phyloP scores from a whole-genome alignment of 2,888 invertebrate species.

The Charanyca ferruginea region DNA sequence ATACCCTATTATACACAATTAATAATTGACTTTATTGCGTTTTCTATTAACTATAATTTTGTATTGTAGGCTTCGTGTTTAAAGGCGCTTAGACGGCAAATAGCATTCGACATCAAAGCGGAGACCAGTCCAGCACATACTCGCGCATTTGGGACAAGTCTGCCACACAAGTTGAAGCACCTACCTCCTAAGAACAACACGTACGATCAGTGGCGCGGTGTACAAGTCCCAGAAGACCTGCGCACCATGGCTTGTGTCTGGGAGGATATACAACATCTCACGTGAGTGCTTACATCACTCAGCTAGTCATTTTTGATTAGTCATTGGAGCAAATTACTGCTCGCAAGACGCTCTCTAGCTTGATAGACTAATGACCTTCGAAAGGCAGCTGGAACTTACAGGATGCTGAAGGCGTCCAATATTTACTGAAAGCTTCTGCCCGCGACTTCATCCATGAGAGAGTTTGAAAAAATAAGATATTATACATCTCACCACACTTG shows the following conservation, averaged over 20 bases:
- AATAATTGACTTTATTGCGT: not conserved
- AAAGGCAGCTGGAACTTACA: too few species aligned
- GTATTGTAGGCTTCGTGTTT: slow-evolving; percentile 84
- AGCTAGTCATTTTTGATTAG: too few species aligned
- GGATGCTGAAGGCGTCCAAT: too few species aligned
- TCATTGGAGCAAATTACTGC: too few species aligned
- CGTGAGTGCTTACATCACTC: slow-evolving; percentile 75
- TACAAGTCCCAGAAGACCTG: slow-evolving; percentile 90
- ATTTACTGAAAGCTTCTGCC: too few species aligned
- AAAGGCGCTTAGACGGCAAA: slow-evolving; percentile 86
- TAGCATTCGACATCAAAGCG: slow-evolving; percentile 86
- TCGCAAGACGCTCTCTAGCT: too few species aligned
- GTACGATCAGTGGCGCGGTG: slow-evolving; percentile 89
- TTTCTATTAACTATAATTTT: not conserved
- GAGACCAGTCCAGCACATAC: slow-evolving; percentile 86
- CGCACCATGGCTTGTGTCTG: slow-evolving; percentile 92
- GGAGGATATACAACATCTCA: slow-evolving; percentile 92
- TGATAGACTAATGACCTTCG: too few species aligned
- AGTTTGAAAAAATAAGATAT: too few species aligned
- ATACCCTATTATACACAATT: too few species aligned
- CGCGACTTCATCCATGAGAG: too few species aligned
- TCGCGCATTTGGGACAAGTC: slow-evolving; percentile 88
- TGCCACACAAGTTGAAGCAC: slow-evolving; percentile 89
- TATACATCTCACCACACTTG: too few species aligned
- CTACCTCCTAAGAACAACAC: slow-evolving; percentile 90